Evolutionary conservation across 2,797 vertebrate genomes (phyloP), one percentile per base, ranked within the genome.

Genomic region (Neoniphon sammara): DNA sequence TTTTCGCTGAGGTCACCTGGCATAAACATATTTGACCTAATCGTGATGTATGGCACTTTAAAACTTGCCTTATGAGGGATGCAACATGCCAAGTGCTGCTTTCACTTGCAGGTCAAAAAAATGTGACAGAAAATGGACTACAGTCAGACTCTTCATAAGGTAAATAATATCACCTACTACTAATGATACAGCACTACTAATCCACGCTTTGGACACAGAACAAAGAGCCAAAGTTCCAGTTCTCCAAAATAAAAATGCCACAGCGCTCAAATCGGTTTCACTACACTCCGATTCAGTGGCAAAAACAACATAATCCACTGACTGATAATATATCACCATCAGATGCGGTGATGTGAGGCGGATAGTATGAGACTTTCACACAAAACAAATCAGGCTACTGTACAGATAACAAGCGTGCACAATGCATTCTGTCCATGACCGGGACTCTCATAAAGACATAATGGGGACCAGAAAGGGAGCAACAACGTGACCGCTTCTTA

Each of bases 331-430:
- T 60, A 73, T 23, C 59, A 71, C 12, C 54, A 74, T 76, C 17
- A 47, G 67, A 74, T 60, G 46, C 34, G 61, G 67, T 46, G 66
- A 75, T 60, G 39, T 46, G 44, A 68, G 47, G 52, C 10, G 50
- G 59, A 66, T 12, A 56, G 31, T 20, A 42, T 39, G 60, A 46
- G 7, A 47, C 66, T 71, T 30, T 68, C n/a, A n/a, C n/a, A n/a
- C n/a, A n/a, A 2, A 4, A 34, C 58, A 80, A 75, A 75, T 83
- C 31, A 63, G 46, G 52, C 70, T 25, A 25, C 17, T 15, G 21
- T 8, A 71, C 10, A 12, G 36, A 74, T 71, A 77, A 77, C 59
- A 56, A 63, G 79, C 30, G 17, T 60, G 74, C 76, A 78, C n/a
- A 44, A 61, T 54, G 60, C 53, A 67, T 73, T 31, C 62, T 66